Evolutionary conservation across 2,113 vertebrate species (phyloP), one percentile per base, ranked within the genome.

Genomic region (Atlantisia rogersi): DNA sequence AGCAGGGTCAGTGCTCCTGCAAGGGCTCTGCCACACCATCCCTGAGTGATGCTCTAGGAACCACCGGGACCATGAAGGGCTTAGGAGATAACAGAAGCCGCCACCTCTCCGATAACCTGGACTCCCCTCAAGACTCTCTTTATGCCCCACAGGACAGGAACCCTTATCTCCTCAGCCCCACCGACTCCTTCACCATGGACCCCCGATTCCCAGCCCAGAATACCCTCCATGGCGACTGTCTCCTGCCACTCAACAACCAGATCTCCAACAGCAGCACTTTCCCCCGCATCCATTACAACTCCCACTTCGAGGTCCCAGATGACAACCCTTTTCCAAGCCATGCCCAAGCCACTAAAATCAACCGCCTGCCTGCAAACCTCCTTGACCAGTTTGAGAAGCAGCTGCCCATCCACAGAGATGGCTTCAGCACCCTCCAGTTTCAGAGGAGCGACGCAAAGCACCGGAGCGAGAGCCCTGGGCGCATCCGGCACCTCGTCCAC

Each of bases 331-430:
- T 98, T 91, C 98, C 98, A 2, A 98, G 98, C 91, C 98, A 99
- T 89, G 99, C 97, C 67, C 98, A 98, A 76, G 98, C 98, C 79
- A 98, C 98, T 73, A 98, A 99, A 97, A 99, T 99, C 98, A 99
- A 99, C 94, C 98, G 99, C 86, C 97, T 99, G 86, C 99, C 99
- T 2, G 98, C 98, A 59, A 99, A 98, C 97, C 98, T 99, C 78
- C 97, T 99, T 65, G 99, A 99, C 98, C 99, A 99, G 97, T 99
- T 99, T 96, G 99, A 99, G 82, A 99, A 99, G 97, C 99, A 99
- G 97, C 97, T 99, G 90, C 99, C 99, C 15, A 99, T 98, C 88
- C 98, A 99, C 90, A 98, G 98, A 3, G 99, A 99, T 2, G 99
- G 99, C 65, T 99, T 99, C 97, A 99, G 99, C 98, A 99, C 99